phyloP scores from a whole-genome alignment of 2,797 vertebrate species.

The Coendou prehensilis region DNA sequence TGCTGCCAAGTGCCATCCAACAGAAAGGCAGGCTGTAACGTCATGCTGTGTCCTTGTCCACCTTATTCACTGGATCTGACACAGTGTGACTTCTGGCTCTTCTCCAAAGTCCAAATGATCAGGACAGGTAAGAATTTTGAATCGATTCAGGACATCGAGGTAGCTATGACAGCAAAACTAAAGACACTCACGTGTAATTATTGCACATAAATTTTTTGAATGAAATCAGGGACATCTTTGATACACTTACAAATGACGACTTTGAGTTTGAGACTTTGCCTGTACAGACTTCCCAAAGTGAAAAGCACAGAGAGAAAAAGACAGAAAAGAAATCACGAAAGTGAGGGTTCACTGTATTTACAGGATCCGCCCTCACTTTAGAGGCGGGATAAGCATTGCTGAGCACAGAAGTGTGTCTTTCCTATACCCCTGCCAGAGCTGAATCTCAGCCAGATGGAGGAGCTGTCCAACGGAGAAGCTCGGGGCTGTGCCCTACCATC shows the following conservation, averaged over 20 bases:
- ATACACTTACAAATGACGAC: not conserved
- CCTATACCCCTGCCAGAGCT: not conserved
- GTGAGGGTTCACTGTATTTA: not conserved
- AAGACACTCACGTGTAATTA: not conserved
- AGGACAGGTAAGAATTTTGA: not conserved
- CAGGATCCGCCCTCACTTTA: not conserved
- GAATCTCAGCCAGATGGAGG: not conserved
- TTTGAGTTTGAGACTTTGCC: not conserved
- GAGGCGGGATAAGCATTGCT: not conserved
- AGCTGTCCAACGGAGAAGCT: accelerated
- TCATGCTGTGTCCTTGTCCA: not conserved
- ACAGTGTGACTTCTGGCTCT: not conserved
- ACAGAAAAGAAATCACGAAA: not conserved
- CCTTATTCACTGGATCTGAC: not conserved
- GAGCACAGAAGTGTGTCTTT: not conserved
- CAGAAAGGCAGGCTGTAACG: not conserved
- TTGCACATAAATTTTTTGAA: not conserved
- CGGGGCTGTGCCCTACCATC: too few relatives aligned
- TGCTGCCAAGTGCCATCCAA: not conserved
- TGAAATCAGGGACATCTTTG: not conserved
- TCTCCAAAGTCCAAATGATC: not conserved
- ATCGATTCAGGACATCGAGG: not conserved
- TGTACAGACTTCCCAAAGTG: not conserved
- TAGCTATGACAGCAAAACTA: not conserved
- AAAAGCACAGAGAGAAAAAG: not conserved